A percentile compares a stretch with the other conserved stretches of the same genome.
Conservation (phyloP, 2,797 vertebrate genomes). For the Urosaurus nigricauda region DNA sequence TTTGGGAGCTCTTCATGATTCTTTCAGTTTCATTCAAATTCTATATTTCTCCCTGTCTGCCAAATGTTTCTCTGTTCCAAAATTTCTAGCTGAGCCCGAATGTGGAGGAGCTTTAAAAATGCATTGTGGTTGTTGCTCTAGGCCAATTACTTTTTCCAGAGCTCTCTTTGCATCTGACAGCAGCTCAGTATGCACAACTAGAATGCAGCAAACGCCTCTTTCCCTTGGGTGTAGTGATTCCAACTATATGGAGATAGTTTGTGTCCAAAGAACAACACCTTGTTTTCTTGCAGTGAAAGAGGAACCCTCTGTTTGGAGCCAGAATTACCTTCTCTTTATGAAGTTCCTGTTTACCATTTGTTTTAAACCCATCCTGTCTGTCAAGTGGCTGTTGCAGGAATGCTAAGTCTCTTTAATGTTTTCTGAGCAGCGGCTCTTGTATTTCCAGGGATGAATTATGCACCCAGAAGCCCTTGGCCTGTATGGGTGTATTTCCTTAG, state of each 20-base stretch:
- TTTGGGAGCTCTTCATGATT: neutral
- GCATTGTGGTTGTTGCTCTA: neutral
- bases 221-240: neutral
- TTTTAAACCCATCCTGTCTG: neutral
- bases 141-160: slow-evolving; percentile 11
- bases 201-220: neutral
- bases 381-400: fast-evolving
- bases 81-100: neutral
- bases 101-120: neutral
- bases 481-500: fast-evolving
- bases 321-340: slow-evolving; percentile 52
- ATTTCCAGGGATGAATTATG: neutral
- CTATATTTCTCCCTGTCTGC: neutral
- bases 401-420: neutral
- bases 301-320: neutral
- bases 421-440: neutral
- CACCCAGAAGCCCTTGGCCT: neutral
- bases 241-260: neutral
- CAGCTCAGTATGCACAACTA: neutral
- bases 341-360: slow-evolving; percentile 48
- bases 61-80: slow-evolving; percentile 1
- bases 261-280: neutral
- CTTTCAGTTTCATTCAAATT: neutral
- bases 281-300: neutral
- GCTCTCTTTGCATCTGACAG: neutral